Base-by-base conservation (phyloP, 2,888 invertebrate species). In the Tridacna gigas region DNA sequence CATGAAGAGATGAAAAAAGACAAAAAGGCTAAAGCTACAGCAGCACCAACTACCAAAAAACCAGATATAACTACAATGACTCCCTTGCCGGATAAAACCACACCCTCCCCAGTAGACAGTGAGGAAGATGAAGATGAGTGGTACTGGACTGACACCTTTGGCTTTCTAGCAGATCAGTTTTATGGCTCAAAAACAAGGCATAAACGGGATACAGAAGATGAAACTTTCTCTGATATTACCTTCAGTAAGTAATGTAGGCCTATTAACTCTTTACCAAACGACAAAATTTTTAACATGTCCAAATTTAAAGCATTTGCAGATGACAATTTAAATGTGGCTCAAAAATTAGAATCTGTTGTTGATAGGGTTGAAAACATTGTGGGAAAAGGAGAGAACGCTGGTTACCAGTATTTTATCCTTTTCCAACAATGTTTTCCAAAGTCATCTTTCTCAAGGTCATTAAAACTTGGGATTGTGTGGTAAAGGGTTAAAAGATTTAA, bases 71-170 rank as follows among this genome's bases (percentile, higher is more conserved):
- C 4, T 9, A 22, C 25, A 28, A 65, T 15, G 28, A 7, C 65
- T 28, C 26, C 65, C 12, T 12, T 28, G 11, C 26, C 28, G 2
- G 65, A 26, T 26, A 28, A 65, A 15, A 28, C 25, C 15, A 28
- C 25, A 65, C 12, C n/a, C 12, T n/a, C n/a, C 5, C 45, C 37
- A 15, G 75, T 45, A 15, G 66, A 60, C 11, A 28, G 26, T 25
- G 81, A 74, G 65, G 63, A 69, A 25, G 66, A 25, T 20, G 77
- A 56, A 22, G 74, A 28, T 26, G 28, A 28, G 28, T 67, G 77
- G 51, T 61, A 66, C 26, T 28, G 61, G 25, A 9, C 60, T 61
- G 20, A 82, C 51, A 20, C 51, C 3, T 71, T 71, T 51, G 71
- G 71, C 7, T 47, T 51, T 4, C 45, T 51, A 26, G n/a, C n/a